Percentiles rank a stretch among this genome's conserved stretches.
Evolutionary conservation across 92 coral and sea anemone genomes (phyloP).

Genomic region (Muricea muricata): DNA sequence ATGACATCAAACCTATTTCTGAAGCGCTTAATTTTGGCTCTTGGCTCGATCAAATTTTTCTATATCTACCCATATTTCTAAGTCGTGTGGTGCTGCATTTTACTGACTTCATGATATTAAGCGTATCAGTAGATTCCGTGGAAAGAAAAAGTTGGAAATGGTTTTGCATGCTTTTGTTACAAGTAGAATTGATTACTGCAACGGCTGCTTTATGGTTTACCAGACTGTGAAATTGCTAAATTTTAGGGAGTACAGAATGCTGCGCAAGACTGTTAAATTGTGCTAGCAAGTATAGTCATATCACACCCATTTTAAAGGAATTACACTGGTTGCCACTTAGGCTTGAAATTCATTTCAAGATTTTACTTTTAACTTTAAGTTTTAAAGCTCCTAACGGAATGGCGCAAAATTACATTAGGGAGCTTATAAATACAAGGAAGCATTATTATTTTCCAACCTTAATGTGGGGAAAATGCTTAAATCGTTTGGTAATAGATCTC

Average conservation of each 20-base stretch:
- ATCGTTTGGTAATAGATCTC: not conserved
- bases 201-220: not conserved
- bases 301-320: not conserved
- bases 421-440: not conserved
- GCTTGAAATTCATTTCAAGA: not conserved
- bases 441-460: not conserved
- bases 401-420: not conserved
- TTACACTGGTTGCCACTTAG: not conserved
- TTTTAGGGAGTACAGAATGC: slow-evolving; percentile 1
- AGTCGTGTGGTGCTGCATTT: not conserved
- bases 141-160: not conserved
- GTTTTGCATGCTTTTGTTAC: not conserved
- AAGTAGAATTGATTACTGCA: not conserved
- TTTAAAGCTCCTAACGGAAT: not conserved
- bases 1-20: not conserved
- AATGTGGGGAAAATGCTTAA: not conserved
- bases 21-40: not conserved
- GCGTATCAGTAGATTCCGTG: not conserved
- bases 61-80: not conserved
- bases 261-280: not conserved
- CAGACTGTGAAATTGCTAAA: not conserved
- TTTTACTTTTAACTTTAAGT: not conserved
- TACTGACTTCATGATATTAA: not conserved
- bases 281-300: not conserved
- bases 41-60: not conserved